Evolutionary conservation across 2,888 invertebrate species (phyloP), one percentile per base, ranked within the genome.

Genomic region (Ferdinandea cuprea): DNA sequence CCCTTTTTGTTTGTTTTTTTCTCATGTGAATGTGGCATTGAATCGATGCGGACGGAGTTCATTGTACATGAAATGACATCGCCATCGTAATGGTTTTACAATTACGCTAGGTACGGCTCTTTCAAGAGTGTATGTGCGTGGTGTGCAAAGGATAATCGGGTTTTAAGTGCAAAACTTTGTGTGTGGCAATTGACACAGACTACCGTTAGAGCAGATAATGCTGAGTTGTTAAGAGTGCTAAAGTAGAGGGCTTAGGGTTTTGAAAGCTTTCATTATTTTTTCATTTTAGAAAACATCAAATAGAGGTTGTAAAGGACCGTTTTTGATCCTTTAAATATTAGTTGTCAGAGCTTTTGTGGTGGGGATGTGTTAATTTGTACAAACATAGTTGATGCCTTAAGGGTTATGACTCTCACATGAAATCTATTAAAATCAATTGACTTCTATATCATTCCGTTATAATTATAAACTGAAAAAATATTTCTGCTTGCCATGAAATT

Each of bases 41-140:
- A 71, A 71, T 71, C 28, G 40, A 48, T 13, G 19, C 3, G 21
- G 21, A 17, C 3, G 21, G 21, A 48, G 77, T 77, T 81, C 80
- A 81, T 71, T 69, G 80, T 69, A 76, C 65, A 50, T 46, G 17
- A 44, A 65, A 52, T 13, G 37, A 61, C 40, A 58, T 48, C 19
- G 65, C 19, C 30, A 50, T 50, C 58, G 13, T 44, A 66, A 66
- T 52, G 68, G 50, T 37, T 56, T 69, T 50, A 7, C 30, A 52
- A 50, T 37, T 30, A 37, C 28, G 44, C 46, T 72, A 44, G 25
- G 17, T 9, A 21, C 9, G 21, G 19, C 19, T 32, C 4, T 15
- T 1, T 50, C 5, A 11, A 37, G 9, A 1, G 2, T 32, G 19
- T 11, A 5, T 25, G 6, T 42, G 42, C 8, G 19, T n/a, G 15